Evolutionary conservation across 2,113 vertebrate genomes (phyloP).

Genomic region (Axis porcinus): DNA sequence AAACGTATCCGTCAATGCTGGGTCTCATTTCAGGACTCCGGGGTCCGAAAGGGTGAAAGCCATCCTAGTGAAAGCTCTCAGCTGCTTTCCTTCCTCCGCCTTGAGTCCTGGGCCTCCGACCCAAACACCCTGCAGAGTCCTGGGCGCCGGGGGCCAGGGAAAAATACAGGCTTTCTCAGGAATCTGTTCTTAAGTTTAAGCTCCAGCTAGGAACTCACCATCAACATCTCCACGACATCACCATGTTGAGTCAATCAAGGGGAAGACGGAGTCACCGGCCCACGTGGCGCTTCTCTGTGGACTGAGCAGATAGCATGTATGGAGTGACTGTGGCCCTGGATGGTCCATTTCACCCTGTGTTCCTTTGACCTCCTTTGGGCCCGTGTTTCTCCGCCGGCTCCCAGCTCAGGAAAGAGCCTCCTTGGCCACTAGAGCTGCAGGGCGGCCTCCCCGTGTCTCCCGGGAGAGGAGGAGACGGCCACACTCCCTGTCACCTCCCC

Average conservation of each 20-base stretch:
- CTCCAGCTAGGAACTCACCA: neutral
- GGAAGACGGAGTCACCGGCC: neutral
- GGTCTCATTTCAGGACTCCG: neutral
- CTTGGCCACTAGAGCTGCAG: neutral
- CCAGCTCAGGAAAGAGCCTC: neutral
- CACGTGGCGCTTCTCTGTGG: neutral
- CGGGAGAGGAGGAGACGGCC: neutral
- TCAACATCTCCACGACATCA: neutral
- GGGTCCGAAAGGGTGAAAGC: neutral
- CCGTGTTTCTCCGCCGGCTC: neutral
- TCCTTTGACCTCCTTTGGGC: neutral
- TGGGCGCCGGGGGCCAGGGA: neutral
- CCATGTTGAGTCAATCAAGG: neutral
- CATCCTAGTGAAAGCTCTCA: neutral
- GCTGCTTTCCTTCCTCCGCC: neutral
- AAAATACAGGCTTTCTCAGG: neutral
- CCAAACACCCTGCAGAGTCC: neutral
- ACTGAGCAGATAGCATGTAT: neutral
- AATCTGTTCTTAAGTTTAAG: neutral
- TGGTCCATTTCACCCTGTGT: neutral
- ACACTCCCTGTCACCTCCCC: neutral
- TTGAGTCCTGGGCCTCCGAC: neutral
- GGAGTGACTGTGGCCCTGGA: neutral
- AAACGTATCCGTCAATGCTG: rapidly evolving
- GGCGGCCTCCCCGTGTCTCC: neutral